Conservation (phyloP, 2,113 vertebrate species). For the Manacus vitellinus region DNA sequence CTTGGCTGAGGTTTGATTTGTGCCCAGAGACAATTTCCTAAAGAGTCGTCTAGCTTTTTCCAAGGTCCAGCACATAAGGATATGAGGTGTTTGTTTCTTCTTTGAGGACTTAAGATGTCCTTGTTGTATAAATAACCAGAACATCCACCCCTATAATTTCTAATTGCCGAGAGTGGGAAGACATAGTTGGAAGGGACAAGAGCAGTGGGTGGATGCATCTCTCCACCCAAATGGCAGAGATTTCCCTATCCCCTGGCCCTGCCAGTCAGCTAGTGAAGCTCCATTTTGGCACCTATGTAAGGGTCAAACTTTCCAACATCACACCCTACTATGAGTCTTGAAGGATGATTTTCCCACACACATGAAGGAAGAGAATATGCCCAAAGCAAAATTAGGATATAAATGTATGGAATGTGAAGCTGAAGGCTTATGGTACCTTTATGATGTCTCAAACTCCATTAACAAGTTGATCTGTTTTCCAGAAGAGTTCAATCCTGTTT, state of each 20-base stretch:
- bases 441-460: neutral
- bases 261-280: neutral
- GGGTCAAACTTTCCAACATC: neutral
- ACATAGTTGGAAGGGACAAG: neutral
- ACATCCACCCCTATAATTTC: neutral
- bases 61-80: neutral
- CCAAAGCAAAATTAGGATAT: neutral
- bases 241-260: neutral
- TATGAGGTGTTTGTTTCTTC: neutral
- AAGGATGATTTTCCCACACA: neutral
- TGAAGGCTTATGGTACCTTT: neutral
- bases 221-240: neutral
- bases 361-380: neutral
- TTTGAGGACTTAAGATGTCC: neutral
- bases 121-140: neutral
- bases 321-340: accelerated
- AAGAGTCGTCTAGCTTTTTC: neutral
- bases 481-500: neutral
- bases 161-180: neutral
- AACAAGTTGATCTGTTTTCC: neutral
- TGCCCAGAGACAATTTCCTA: neutral
- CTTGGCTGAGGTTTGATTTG: neutral
- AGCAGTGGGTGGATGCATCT: accelerated
- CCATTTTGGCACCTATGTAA: neutral
- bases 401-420: neutral